These are phyloP conservation scores for Spheniscus mendiculus DNA, from an alignment of 2,113 vertebrate species.

Conservation along the genomic window DNA sequence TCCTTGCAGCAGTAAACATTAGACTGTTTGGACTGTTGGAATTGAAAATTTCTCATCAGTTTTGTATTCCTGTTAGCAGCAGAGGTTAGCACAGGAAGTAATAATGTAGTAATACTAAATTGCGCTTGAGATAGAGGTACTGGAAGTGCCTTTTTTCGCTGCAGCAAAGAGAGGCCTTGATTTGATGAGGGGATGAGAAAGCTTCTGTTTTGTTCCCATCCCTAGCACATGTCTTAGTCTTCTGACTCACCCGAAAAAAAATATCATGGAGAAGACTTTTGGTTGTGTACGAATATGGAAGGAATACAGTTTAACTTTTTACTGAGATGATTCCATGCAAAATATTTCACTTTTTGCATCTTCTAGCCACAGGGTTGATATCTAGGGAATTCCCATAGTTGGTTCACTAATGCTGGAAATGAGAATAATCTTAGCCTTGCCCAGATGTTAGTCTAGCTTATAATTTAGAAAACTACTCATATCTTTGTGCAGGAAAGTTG, in stretches of 20 bases:
- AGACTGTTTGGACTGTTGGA: neutral
- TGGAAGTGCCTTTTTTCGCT: neutral
- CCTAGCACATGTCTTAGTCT: neutral
- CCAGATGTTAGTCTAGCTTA: neutral
- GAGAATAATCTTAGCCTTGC: neutral
- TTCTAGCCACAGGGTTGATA: neutral
- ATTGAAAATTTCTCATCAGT: neutral
- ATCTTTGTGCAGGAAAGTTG: neutral
- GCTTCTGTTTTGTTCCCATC: neutral
- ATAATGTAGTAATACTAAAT: fast-evolving
- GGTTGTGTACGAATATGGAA: neutral
- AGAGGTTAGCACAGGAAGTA: neutral
- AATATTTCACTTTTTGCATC: neutral
- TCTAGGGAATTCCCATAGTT: neutral
- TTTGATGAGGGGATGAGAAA: neutral
- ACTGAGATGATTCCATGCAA: neutral
- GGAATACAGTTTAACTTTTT: neutral
- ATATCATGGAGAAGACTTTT: fast-evolving
- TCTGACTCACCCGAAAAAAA: neutral
- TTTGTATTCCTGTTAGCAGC: neutral
- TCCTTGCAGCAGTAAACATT: neutral
- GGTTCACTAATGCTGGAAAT: neutral
- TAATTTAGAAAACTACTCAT: neutral
- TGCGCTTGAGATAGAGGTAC: neutral
- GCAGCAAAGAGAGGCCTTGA: neutral